Evolutionary conservation across 2,113 vertebrate genomes (phyloP), one percentile per base, ranked within the genome.

Genomic region (Cyprinodon tularosa): DNA sequence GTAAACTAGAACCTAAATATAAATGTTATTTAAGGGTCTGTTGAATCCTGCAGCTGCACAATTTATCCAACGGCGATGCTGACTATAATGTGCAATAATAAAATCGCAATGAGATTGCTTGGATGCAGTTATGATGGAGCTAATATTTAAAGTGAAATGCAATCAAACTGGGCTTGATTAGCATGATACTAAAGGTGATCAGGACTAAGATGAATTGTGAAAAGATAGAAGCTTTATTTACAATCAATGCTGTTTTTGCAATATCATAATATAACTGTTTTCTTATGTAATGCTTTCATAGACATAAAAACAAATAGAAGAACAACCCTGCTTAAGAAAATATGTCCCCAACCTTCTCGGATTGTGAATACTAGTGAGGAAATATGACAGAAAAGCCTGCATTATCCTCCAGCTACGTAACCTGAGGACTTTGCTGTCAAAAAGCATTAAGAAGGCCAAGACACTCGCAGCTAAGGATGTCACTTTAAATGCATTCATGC

Each of bases 341-440:
- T 57, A 71, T 57, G 72, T 74, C 60, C 82, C 65, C 44, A 81
- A 72, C 60, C 60, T 63, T 38, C 59, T 37, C 53, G 53, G 65
- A 57, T 17, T 6, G n/a, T 42, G 73, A 50, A 63, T 37, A 13
- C 44, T 70, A 68, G 37, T 78, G 74, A 91, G 77, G 80, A 77
- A 44, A 42, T 64, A 65, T 66, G 87, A 90, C 82, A 85, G 82
- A 44, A 81, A 59, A 81, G 77, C 66, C 68, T 1, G 37, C 45
- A 42, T 4, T 3, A 66, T 77, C 74, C 77, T 83, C 71, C 42
- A 29, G 71, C 71, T 80, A 45, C 13, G 50, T 78, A 74, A 82
- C 83, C 87, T 73, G 50, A 81, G 22, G 63, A 70, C 72, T 81
- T 74, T 6, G 44, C 76, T 90, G 90, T 90, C 90, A 88, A 63